phyloP scores from a whole-genome alignment of 2,888 invertebrate species.

The Tanypteryx hageni region DNA sequence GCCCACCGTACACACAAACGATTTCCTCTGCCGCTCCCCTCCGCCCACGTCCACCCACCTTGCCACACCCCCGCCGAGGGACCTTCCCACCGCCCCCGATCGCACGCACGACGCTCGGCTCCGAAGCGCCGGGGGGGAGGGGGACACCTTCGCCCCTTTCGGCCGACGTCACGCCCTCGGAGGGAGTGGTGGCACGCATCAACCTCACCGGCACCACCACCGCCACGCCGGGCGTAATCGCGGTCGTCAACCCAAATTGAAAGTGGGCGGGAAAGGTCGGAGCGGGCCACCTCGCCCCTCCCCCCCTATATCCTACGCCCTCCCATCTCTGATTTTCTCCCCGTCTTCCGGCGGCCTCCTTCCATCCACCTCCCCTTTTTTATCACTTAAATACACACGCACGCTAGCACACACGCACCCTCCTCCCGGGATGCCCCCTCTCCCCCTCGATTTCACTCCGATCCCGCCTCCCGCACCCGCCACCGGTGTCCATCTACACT shows the following conservation, averaged over 20 bases:
- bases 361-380: background rate
- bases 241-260: too few relatives aligned
- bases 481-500: slow-evolving; percentile 21
- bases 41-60: background rate
- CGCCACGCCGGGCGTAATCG: too few relatives aligned
- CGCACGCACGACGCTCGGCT: background rate
- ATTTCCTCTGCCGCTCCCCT: background rate
- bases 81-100: background rate
- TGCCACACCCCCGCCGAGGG: slow-evolving; percentile 26
- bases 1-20: background rate
- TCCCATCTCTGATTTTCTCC: too few relatives aligned
- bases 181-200: background rate
- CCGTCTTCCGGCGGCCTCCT: too few relatives aligned
- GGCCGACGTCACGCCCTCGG: background rate
- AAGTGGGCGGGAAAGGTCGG: too few relatives aligned
- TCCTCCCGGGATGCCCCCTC: background rate
- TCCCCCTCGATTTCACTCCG: background rate
- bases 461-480: background rate
- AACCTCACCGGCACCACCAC: background rate
- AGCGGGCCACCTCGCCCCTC: background rate
- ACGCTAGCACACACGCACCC: background rate
- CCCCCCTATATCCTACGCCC: background rate
- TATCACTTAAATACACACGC: background rate
- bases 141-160: background rate
- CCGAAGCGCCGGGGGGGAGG: background rate